A percentile compares a stretch with the other conserved stretches of the same genome.
Evolutionary conservation across 2,797 vertebrate species (phyloP).

Genomic region (Picus viridis): DNA sequence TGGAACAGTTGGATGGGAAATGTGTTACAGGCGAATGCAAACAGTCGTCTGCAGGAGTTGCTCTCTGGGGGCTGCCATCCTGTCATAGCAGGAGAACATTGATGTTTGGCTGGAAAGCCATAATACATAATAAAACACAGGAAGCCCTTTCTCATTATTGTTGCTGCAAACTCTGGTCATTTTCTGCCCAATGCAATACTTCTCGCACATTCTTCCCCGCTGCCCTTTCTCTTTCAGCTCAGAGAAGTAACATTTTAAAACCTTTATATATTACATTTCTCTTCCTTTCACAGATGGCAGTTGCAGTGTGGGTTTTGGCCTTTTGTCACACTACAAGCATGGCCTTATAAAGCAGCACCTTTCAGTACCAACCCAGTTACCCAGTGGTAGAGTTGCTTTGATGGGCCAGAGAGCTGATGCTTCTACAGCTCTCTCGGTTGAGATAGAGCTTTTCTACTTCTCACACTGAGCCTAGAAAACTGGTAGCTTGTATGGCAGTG

Average conservation of each 20-base stretch:
- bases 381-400: rapidly evolving
- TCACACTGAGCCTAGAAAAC: background rate
- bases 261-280: background rate
- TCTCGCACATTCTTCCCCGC: background rate
- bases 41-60: background rate
- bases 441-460: background rate
- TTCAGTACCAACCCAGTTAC: background rate
- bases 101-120: background rate
- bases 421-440: rapidly evolving
- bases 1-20: background rate
- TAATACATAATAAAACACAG: background rate
- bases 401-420: too few species aligned
- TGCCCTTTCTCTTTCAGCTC: background rate
- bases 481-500: background rate
- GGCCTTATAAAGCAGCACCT: background rate
- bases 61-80: background rate
- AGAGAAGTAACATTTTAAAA: background rate
- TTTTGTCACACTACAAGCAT: rapidly evolving
- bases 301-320: background rate
- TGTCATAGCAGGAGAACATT: background rate
- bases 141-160: background rate
- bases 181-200: background rate
- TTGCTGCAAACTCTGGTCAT: background rate
- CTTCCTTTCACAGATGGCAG: background rate
- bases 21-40: background rate